Evolutionary conservation across 1,140 invertebrate species (phyloP).

Genomic region (Caerostris extrusa): DNA sequence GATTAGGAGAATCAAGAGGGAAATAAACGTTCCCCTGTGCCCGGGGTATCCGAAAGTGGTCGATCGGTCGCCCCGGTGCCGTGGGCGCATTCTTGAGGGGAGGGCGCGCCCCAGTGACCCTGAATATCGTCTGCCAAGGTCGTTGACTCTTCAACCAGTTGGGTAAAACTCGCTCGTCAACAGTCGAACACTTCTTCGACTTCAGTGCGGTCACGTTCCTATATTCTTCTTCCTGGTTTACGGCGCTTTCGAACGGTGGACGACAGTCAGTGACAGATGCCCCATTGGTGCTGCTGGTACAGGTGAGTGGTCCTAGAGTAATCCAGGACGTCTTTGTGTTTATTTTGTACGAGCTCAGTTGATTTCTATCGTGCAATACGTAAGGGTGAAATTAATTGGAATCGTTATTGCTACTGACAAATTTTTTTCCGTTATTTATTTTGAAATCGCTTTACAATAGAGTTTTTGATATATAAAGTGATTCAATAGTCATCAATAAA

Average conservation of each 20-base stretch:
- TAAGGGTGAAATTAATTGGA: too few species aligned
- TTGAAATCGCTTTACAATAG: too few species aligned
- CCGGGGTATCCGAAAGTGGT: conserved; percentile 36
- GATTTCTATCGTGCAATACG: too few species aligned
- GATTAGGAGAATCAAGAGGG: background rate
- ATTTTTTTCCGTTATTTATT: too few species aligned
- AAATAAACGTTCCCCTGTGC: background rate
- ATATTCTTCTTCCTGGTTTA: conserved; percentile 2
- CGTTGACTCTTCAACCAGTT: background rate
- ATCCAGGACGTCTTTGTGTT: background rate
- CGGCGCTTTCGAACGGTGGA: background rate
- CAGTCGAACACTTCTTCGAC: conserved; percentile 28
- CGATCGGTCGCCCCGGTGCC: conserved; percentile 33
- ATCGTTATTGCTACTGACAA: too few species aligned
- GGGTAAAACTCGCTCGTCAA: background rate
- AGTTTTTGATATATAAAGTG: too few species aligned
- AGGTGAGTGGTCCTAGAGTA: background rate
- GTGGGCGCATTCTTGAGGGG: conserved; percentile 18
- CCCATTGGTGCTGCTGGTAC: background rate
- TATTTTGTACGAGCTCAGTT: background rate
- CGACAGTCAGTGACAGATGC: conserved; percentile 10
- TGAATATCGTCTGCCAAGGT: conserved; percentile 41
- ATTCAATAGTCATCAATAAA: too few species aligned
- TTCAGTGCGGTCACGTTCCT: background rate
- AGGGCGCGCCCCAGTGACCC: conserved; percentile 52